These are phyloP conservation scores for Scytalopus superciliaris DNA, from an alignment of 2,113 vertebrate genomes.

Conservation along the genomic window DNA sequence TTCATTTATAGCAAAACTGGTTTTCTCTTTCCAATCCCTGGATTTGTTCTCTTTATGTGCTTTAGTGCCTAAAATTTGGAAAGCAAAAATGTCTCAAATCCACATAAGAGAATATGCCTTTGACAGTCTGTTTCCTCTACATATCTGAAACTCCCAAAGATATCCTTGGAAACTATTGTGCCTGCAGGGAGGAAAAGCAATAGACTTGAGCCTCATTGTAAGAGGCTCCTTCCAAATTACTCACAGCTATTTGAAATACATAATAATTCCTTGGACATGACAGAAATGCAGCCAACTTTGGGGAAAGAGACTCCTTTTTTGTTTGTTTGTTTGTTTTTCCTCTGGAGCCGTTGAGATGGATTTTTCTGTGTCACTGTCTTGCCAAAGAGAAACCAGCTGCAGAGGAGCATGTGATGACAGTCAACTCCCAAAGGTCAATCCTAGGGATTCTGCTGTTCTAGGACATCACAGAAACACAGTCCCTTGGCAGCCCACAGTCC, in stretches of 20 bases:
- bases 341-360: not conserved
- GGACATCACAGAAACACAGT: not conserved
- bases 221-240: not conserved
- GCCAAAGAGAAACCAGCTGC: slow-evolving; percentile 18
- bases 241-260: not conserved
- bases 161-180: not conserved
- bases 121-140: not conserved
- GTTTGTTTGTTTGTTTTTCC: not conserved
- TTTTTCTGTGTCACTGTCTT: not conserved
- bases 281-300: not conserved
- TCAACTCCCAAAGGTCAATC: not conserved
- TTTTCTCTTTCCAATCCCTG: not conserved
- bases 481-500: not conserved
- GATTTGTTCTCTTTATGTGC: not conserved
- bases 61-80: not conserved
- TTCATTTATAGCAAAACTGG: not conserved
- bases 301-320: not conserved
- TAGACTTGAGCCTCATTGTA: not conserved
- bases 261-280: not conserved
- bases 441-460: not conserved
- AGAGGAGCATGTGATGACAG: not conserved
- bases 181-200: not conserved
- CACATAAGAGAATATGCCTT: not conserved
- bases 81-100: not conserved
- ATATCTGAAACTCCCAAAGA: not conserved